phyloP scores from a whole-genome alignment of 1,140 invertebrate genomes.

The Panagrolaimus sp. region DNA sequence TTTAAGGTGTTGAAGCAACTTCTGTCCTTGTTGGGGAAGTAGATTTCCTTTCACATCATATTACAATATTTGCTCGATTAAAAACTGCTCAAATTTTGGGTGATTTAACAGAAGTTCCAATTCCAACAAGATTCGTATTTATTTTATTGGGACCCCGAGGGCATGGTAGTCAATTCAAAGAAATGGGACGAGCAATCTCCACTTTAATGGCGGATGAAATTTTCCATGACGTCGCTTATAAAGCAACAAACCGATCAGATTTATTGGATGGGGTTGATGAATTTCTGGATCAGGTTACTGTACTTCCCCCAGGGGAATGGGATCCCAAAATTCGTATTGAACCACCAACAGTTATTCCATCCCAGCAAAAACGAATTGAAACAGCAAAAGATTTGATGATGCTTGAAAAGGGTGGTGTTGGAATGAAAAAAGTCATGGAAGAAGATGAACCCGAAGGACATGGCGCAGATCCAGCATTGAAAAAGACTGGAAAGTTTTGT shows the following conservation, averaged over 20 bases:
- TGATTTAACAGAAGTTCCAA: conserved; percentile 82
- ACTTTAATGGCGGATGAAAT: conserved; percentile 99
- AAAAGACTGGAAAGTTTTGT: conserved; percentile 78
- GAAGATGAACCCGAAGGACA: conserved; percentile 69
- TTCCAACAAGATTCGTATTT: conserved; percentile 91
- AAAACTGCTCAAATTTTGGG: conserved; percentile 81
- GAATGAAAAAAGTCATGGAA: conserved; percentile 63
- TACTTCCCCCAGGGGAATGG: conserved; percentile 96
- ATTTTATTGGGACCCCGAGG: conserved; percentile 81
- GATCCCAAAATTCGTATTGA: conserved; percentile 92
- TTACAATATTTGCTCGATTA: conserved; percentile 86
- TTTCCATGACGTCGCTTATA: conserved; percentile 96
- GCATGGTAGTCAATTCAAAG: conserved; percentile 78
- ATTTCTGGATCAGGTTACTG: conserved; percentile 91
- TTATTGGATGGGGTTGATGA: conserved; percentile 92
- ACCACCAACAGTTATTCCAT: conserved; percentile 87
- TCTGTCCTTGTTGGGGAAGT: conserved; percentile 96
- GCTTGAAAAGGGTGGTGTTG: neutral
- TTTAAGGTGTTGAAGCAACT: conserved; percentile 85
- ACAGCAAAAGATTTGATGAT: conserved; percentile 30
- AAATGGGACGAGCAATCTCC: conserved; percentile 95
- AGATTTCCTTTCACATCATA: conserved; percentile 82
- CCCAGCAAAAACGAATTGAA: conserved; percentile 66
- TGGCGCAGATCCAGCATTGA: conserved; percentile 61
- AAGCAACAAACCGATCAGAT: conserved; percentile 83